phyloP scores from a whole-genome alignment of 2,888 invertebrate genomes.

The Panzeria rudis region DNA sequence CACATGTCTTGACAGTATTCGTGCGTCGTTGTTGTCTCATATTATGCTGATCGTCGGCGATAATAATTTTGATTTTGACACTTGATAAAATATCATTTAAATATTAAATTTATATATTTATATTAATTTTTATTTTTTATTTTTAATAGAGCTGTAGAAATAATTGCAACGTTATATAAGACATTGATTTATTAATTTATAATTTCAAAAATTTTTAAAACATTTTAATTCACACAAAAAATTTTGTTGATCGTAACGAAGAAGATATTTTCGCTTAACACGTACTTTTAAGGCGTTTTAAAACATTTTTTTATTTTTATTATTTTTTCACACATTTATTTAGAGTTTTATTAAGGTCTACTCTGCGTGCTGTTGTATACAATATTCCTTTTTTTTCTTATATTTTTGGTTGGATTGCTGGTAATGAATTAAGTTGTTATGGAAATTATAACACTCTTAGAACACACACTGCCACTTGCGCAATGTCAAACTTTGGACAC shows the following conservation, averaged over 20 bases:
- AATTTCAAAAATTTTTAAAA: neutral
- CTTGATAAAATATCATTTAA: constrained; percentile 56
- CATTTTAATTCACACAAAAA: constrained; percentile 33
- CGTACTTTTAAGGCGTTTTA: constrained; percentile 27
- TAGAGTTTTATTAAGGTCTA: constrained; percentile 38
- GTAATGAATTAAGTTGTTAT: constrained; percentile 71
- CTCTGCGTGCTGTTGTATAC: constrained; percentile 17
- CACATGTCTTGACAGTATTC: constrained; percentile 78
- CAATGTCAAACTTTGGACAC: constrained; percentile 58
- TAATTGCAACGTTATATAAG: neutral
- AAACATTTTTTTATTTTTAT: constrained; percentile 24
- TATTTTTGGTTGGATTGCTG: constrained; percentile 15
- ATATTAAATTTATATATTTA: constrained; percentile 34
- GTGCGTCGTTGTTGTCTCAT: constrained; percentile 65
- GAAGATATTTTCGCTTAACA: constrained; percentile 28
- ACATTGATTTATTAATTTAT: constrained; percentile 1
- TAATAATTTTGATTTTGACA: constrained; percentile 55
- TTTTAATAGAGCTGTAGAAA: constrained; percentile 6
- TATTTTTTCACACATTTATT: constrained; percentile 62
- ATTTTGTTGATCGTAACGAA: neutral
- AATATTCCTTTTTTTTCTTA: neutral
- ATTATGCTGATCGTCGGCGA: constrained; percentile 64
- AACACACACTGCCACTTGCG: constrained; percentile 51
- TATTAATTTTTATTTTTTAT: neutral
- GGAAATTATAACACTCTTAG: constrained; percentile 68